These are phyloP conservation scores for Goniozus legneri DNA, from an alignment of 1,140 invertebrate genomes.

Conservation along the genomic window DNA sequence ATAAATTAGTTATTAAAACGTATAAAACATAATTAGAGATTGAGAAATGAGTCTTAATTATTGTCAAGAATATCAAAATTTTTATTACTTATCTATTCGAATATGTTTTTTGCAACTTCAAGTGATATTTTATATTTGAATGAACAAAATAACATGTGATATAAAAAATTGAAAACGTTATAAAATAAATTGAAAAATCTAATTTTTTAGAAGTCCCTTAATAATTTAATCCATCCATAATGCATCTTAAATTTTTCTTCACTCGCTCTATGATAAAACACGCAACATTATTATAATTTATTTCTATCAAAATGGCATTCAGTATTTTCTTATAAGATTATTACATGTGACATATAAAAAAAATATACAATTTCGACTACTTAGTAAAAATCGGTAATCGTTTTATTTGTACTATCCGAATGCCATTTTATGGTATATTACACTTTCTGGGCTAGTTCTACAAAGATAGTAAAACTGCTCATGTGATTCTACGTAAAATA, in stretches of 20 bases:
- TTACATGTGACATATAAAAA: conserved; percentile 52
- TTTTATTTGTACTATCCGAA: conserved; percentile 55
- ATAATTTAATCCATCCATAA: conserved; percentile 28
- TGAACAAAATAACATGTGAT: conserved; percentile 13
- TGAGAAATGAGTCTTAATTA: not conserved
- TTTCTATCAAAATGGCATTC: conserved; percentile 54
- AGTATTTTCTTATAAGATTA: conserved; percentile 49
- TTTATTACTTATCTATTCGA: not conserved
- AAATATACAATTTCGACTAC: conserved; percentile 57
- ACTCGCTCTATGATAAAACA: conserved; percentile 42
- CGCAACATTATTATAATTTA: conserved; percentile 43
- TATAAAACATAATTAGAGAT: not conserved
- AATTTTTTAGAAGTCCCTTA: conserved; percentile 45
- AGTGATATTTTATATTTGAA: no score
- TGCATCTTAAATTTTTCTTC: conserved; percentile 19
- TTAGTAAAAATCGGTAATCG: conserved; percentile 46
- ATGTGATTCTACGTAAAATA: conserved; percentile 47
- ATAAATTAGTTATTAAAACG: not conserved
- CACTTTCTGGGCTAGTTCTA: conserved; percentile 39
- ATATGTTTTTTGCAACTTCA: no score
- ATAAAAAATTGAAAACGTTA: conserved; percentile 11
- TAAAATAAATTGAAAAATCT: conserved; percentile 1
- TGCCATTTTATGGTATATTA: conserved; percentile 54
- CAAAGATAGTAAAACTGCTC: conserved; percentile 33
- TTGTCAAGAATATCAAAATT: not conserved